Evolutionary conservation across 2,797 vertebrate genomes (phyloP).

Genomic region (Acanthurus leucopareius): DNA sequence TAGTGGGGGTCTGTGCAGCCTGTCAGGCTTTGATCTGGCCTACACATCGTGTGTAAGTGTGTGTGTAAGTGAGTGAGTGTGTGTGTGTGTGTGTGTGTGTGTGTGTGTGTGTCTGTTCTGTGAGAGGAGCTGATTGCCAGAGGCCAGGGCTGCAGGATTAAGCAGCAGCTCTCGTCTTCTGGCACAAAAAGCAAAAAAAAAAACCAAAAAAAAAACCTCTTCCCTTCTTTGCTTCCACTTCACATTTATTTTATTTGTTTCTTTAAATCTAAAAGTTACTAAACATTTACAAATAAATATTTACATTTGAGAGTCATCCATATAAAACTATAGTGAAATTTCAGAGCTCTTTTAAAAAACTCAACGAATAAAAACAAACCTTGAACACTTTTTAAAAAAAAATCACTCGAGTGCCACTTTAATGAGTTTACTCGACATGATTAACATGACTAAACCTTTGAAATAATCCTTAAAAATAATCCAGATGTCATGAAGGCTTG

Average conservation of each 20-base stretch:
- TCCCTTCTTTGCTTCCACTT: conserved; percentile 12
- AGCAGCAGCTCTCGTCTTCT: conserved; percentile 48
- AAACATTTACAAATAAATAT: not conserved
- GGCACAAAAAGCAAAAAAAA: conserved; percentile 36
- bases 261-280: not conserved
- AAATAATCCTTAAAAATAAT: conserved; percentile 26
- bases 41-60: conserved; percentile 46
- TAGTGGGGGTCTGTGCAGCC: conserved; percentile 53
- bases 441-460: not conserved
- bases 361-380: not conserved
- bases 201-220: conserved; percentile 18
- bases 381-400: not conserved
- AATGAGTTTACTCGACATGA: not conserved
- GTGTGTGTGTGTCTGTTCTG: conserved; percentile 56
- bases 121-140: conserved; percentile 61
- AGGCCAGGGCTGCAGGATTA: conserved; percentile 72
- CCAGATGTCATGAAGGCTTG: conserved; percentile 4
- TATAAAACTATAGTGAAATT: not conserved
- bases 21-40: conserved; percentile 78
- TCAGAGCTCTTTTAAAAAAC: not conserved
- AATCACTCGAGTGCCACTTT: not conserved
- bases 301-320: not conserved
- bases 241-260: not conserved
- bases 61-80: conserved; percentile 24
- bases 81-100: conserved; percentile 54